Percentiles rank a stretch among this genome's conserved stretches.
These are phyloP conservation scores for Pterocles burchelli DNA, from an alignment of 2,113 vertebrate genomes.

Conservation along the genomic window DNA sequence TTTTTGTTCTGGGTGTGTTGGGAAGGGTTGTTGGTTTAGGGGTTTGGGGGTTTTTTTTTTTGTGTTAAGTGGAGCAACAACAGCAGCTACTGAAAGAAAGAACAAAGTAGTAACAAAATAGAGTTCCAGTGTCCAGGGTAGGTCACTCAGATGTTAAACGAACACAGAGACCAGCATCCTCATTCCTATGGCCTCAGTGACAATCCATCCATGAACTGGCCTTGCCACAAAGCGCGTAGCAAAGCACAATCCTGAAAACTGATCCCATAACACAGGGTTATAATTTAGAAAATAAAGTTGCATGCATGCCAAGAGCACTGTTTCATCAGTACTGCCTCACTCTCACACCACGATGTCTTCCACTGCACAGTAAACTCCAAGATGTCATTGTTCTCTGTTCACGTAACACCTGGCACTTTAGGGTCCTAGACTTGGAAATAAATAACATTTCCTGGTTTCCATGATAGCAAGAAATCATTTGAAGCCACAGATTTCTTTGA, in stretches of 20 bases:
- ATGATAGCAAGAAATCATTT: background rate
- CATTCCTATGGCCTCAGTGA: slow-evolving; percentile 15
- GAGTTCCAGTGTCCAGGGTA: background rate
- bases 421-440: background rate
- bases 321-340: background rate
- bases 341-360: background rate
- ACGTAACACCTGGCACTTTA: background rate
- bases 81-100: background rate
- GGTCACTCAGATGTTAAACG: background rate
- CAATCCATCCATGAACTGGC: background rate
- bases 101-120: background rate
- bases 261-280: background rate
- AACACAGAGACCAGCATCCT: slow-evolving; percentile 12
- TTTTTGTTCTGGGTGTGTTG: too few relatives aligned
- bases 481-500: background rate
- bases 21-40: too few relatives aligned
- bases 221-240: slow-evolving; percentile 20
- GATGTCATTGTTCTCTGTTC: background rate
- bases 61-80: background rate
- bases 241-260: slow-evolving; percentile 42
- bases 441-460: background rate
- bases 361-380: background rate
- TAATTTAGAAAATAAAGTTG: slow-evolving; percentile 3
- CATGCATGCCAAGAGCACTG: background rate
- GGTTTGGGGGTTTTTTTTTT: background rate